Base-by-base conservation (phyloP, 2,797 vertebrate species). In the Ambastaia sidthimunki region DNA sequence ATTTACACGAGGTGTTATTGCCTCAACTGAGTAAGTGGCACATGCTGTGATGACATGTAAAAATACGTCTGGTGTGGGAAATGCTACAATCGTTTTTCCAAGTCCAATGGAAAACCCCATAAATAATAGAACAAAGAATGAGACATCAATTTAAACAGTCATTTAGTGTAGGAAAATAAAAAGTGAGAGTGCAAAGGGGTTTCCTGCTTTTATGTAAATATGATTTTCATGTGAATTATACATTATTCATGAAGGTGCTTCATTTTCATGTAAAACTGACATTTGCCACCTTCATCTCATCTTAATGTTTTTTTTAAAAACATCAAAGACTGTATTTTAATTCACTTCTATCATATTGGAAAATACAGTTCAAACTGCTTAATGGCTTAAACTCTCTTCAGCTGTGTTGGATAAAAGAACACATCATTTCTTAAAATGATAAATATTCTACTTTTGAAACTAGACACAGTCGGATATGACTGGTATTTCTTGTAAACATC, bases 221-320 rank as follows among this genome's bases (percentile, higher is more conserved):
- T 55, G 44, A 19, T 23, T 82, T 83, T 82, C 70, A 81, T 68
- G 62, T 78, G 82, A 82, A 85, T 82, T 48, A 87, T 90, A 80
- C 86, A 84, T 85, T 81, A 90, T 90, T 89, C 84, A 91, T 80
- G 41, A 50, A 62, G 25, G 19, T 54, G 16, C 7, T 69, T 83
- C 28, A 54, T 76, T 80, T 81, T 71, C 82, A 81, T 85, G 59
- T 81, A 81, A 81, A 78, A 85, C 84, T 86, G 84, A 71, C 54
- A 44, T 47, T 47, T 15, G 12, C 23, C 60, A 41, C 65, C 47
- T 84, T 34, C 74, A 82, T 54, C 72, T 6, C 16, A 25, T 3
- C 44, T 47, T 63, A 82, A 84, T 83, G 65, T 81, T 81, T 75
- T 44, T 2, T 19, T 6, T 65, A 80, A 67, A 44, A 57, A 76